A percentile compares a stretch with the other conserved stretches of the same genome.
Conservation (phyloP, 2,888 invertebrate species). For the Agapostemon virescens region DNA sequence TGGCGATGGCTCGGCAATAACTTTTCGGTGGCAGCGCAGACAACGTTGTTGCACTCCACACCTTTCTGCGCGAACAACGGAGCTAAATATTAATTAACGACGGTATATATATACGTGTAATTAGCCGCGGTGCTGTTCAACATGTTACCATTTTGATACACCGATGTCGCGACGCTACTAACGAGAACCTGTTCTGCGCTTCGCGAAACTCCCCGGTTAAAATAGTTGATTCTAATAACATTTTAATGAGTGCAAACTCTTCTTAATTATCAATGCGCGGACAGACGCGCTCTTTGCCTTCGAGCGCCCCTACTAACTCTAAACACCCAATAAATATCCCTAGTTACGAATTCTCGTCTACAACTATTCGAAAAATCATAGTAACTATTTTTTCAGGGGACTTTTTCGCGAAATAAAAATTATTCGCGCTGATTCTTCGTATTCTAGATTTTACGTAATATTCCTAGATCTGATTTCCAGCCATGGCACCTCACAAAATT, state of each 20-base stretch:
- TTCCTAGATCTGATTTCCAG: no score
- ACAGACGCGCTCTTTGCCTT: neutral
- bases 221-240: neutral
- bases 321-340: neutral
- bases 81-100: slow-evolving; percentile 27
- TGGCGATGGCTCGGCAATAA: slow-evolving; percentile 35
- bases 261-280: neutral
- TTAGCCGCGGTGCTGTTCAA: slow-evolving; percentile 15
- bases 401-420: neutral
- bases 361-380: neutral
- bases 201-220: neutral
- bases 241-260: neutral
- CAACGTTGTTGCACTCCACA: slow-evolving; percentile 16
- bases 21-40: slow-evolving; percentile 21
- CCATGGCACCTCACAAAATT: no score
- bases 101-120: neutral
- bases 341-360: neutral
- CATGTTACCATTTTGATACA: neutral
- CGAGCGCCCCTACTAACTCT: neutral
- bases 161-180: neutral
- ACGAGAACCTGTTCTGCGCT: neutral
- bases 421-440: no score
- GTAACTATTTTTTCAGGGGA: accelerated
- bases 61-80: slow-evolving; percentile 13
- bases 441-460: no score